These are phyloP conservation scores for Pseudocheirus occidentalis DNA, from an alignment of 2,797 vertebrate species.

Conservation along the genomic window DNA sequence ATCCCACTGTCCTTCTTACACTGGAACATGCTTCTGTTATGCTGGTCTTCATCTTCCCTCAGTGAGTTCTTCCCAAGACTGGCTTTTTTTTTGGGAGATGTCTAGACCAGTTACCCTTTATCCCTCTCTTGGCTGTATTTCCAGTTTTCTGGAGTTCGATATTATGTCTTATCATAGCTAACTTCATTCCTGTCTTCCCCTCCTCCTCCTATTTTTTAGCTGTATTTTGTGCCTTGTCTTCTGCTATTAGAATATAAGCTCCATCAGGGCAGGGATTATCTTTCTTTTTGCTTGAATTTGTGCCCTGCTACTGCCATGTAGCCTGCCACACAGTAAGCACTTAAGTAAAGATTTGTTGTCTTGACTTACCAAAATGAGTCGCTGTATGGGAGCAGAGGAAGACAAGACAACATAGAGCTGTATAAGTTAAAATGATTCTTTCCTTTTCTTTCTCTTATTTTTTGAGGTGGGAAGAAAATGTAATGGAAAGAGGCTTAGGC, in stretches of 20 bases:
- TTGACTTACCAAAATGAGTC: neutral
- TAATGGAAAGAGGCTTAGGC: neutral
- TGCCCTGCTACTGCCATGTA: neutral
- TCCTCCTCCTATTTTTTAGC: neutral
- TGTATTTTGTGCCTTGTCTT: neutral
- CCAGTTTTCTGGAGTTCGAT: no score
- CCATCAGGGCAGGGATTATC: no score
- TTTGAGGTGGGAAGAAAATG: neutral
- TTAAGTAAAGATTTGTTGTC: neutral
- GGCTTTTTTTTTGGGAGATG: neutral
- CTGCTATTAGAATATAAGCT: accelerated
- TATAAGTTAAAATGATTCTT: neutral
- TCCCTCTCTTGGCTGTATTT: neutral
- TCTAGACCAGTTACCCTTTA: neutral
- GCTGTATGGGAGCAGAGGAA: neutral
- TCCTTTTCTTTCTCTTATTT: no score
- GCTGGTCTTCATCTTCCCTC: neutral
- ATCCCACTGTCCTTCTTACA: neutral
- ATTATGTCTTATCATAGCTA: no score
- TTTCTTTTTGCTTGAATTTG: neutral
- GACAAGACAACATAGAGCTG: neutral
- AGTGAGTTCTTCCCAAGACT: neutral
- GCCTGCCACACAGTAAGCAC: neutral
- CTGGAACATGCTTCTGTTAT: neutral
- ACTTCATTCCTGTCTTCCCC: neutral